A percentile compares a stretch with the other conserved stretches of the same genome.
Conservation (phyloP, 2,797 vertebrate species). For the Ciconia nigra region DNA sequence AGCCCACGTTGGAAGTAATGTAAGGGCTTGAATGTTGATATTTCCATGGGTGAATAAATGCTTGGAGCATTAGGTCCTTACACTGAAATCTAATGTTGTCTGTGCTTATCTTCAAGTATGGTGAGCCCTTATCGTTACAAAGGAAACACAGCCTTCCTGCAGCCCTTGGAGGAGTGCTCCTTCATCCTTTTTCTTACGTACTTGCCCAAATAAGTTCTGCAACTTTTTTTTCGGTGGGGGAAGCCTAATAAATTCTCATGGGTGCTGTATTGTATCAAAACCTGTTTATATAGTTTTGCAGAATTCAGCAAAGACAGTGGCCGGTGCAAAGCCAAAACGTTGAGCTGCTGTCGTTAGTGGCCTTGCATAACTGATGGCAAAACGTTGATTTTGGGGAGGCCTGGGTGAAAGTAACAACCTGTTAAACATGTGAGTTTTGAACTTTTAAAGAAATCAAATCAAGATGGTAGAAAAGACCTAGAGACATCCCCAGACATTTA, state of each 20-base stretch:
- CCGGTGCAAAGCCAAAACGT: not conserved
- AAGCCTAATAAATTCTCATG: not conserved
- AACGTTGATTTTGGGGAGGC: not conserved
- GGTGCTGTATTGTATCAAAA: not conserved
- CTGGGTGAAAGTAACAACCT: not conserved
- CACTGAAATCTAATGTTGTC: not conserved
- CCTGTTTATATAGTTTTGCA: not conserved
- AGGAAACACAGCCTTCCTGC: not conserved
- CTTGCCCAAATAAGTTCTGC: not conserved
- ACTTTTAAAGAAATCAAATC: not conserved
- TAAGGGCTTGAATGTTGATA: not conserved
- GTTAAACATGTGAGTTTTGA: not conserved
- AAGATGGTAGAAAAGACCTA: not conserved
- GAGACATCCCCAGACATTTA: not conserved
- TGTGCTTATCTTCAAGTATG: not conserved
- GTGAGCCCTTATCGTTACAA: not conserved
- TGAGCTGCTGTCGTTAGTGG: fast-evolving
- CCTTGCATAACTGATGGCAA: not conserved
- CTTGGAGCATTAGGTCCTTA: not conserved
- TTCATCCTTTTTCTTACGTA: not conserved
- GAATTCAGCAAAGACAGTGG: not conserved
- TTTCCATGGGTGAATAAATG: not conserved
- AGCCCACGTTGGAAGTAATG: not conserved
- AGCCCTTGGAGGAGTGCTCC: not conserved
- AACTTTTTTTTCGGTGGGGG: not conserved